Base-by-base conservation (phyloP, 2,888 invertebrate genomes). In the Emmelina monodactyla region DNA sequence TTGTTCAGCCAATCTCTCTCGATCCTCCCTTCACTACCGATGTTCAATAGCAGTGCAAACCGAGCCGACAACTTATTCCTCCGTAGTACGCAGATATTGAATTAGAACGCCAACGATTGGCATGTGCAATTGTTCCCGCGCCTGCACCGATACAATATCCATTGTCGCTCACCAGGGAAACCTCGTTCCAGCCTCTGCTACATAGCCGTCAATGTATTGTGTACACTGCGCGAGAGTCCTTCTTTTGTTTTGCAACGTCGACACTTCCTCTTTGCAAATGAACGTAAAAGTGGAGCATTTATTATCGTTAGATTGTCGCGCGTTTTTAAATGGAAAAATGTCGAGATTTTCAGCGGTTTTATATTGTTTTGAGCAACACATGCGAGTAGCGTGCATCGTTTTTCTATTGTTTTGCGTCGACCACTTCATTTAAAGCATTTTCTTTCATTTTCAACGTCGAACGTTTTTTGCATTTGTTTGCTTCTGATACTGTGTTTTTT, bases 251-350 rank as follows among this genome's bases (percentile, higher is more conserved):
- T 37, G 43, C 39, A 46, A 51, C 57, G 65, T 62, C 63, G 61
- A 62, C 63, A 60, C 62, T 66, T 63, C 53, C 51, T 55, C 49
- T 48, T 42, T 51, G 56, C 55, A 59, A 61, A 64, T 61, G 58
- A 62, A 61, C 56, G 58, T 55, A 50, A 49, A 58, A 62, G 46
- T 49, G 44, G 55, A 51, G 49, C 58, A 55, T 46, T 53, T 55
- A 59, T 60, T 59, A 59, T 61, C 55, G 53, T 47, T 53, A 56
- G 51, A 54, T 55, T 50, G 58, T 55, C 51, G 50, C 38, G 45
- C 43, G 49, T 51, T 53, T 46, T 43, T 50, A 53, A 43, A 50
- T 49, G 54, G 51, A 56, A 53, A 50, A 51, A 48, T 45, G 37
- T 33, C 22, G 22, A n/a, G 22, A 7, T 22, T 22, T 22, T 22